These are phyloP conservation scores for Drosophila lowei DNA, from an alignment of 1,140 invertebrate genomes.

Conservation along the genomic window DNA sequence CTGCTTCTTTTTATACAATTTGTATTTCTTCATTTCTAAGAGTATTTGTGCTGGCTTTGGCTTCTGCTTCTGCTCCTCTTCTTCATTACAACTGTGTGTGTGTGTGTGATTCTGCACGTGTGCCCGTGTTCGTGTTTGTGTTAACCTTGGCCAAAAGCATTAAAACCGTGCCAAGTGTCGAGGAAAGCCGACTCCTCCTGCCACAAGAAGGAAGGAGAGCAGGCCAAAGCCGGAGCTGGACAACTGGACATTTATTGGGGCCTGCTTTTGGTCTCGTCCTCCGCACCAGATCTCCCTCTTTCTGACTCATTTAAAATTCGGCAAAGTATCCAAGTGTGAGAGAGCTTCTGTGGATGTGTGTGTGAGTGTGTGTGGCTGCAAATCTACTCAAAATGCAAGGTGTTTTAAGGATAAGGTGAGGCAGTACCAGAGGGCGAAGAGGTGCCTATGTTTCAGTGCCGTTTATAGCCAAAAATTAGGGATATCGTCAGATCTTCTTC, in stretches of 20 bases:
- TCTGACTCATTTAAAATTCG: conserved; percentile 69
- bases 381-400: conserved; percentile 11
- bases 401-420: too few relatives aligned
- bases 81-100: conserved; percentile 28
- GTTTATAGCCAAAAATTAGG: too few relatives aligned
- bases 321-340: conserved; percentile 26
- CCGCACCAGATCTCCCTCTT: conserved; percentile 4
- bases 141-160: conserved; percentile 72
- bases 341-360: conserved; percentile 3
- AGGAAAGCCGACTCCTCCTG: conserved; percentile 26
- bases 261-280: conserved; percentile 14
- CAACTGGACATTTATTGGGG: conserved; percentile 55
- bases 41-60: conserved; percentile 33
- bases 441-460: too few relatives aligned
- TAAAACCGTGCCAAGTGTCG: conserved; percentile 76
- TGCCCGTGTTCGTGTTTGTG: conserved; percentile 39
- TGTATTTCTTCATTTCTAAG: conserved; percentile 73
- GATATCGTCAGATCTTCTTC: too few relatives aligned
- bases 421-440: too few relatives aligned
- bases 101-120: conserved; percentile 11
- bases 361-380: conserved; percentile 35
- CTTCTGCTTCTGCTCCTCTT: conserved; percentile 27
- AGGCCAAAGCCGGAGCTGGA: conserved; percentile 6
- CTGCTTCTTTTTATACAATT: conserved; percentile 68
- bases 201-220: conserved; percentile 27